Conservation (phyloP, 2,797 vertebrate species). For the Enoplosus armatus region DNA sequence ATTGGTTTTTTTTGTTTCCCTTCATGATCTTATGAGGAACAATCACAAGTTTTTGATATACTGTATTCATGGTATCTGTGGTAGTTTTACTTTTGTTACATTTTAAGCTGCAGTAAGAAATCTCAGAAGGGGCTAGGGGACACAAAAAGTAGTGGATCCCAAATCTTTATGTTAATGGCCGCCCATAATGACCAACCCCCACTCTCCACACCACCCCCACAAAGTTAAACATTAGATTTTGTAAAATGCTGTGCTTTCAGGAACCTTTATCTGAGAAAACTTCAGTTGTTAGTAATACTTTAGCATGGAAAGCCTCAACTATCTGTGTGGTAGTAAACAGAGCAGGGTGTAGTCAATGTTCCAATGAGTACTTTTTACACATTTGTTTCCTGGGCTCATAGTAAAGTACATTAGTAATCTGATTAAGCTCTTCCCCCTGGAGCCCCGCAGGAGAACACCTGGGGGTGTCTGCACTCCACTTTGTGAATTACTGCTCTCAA, state of each 20-base stretch:
- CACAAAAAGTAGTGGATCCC: constrained; percentile 10
- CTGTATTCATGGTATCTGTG: not conserved
- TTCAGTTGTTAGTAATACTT: not conserved
- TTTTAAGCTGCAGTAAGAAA: constrained; percentile 3
- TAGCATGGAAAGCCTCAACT: not conserved
- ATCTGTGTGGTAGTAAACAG: not conserved
- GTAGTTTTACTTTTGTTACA: not conserved
- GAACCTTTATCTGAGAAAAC: not conserved
- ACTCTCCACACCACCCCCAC: constrained; percentile 12
- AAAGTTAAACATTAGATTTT: constrained; percentile 46
- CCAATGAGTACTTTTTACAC: not conserved
- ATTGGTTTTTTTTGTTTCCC: not conserved
- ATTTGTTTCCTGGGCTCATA: not conserved
- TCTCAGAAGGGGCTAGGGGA: not conserved
- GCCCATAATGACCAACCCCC: constrained; percentile 26
- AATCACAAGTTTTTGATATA: not conserved
- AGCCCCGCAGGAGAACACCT: not conserved
- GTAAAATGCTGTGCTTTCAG: not conserved
- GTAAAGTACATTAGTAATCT: not conserved
- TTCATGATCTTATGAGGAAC: not conserved
- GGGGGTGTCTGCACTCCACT: not conserved
- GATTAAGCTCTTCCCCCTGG: not conserved
- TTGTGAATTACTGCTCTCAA: not conserved
- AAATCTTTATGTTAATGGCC: constrained; percentile 55
- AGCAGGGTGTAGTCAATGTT: not conserved